Evolutionary conservation across 2,113 vertebrate genomes (phyloP), one percentile per base, ranked within the genome.

Genomic region (Scomber colias): DNA sequence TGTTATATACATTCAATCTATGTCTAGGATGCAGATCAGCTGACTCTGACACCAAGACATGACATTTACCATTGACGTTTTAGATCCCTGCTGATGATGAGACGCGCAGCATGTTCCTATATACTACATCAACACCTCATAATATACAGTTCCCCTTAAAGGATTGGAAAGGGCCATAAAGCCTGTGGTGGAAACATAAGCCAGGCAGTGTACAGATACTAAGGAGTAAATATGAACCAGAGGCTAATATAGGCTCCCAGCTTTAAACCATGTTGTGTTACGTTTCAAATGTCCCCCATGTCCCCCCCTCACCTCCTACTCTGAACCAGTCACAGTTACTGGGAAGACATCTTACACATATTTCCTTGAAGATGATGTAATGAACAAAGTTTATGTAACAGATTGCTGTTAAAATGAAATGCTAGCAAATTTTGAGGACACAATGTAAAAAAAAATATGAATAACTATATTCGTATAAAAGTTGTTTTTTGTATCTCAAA

Each of bases 221-320:
- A 3, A 64, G 19, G 19, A 15, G 51, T 67, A 68, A 75, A 82
- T 54, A 60, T 27, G 61, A 75, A 77, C 76, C 71, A 24, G 11
- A 31, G 27, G 79, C 74, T 60, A 76, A 79, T 19, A 69, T 74
- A 80, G 69, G 51, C 64, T 57, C 21, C 3, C 5, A 54, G 83
- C 77, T 82, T 86, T 57, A 40, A 85, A 65, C 65, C 62, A 79
- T 67, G 51, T 45, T 50, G 68, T 46, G 46, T 14, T 75, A 14
- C 10, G 12, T 81, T 67, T 88, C 82, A 65, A 81, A 83, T 85
- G 66, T 83, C 68, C 72, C 27, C 65, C 21, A 13, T 60, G 63
- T 54, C 63, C 10, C 35, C 7, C 13, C 8, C 17, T 3, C 30
- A 31, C 1, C 17, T 27, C 15, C 48, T 11, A 1, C 49, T 17